Conservation (phyloP, 2,797 vertebrate species). For the Hoplostethus atlanticus region DNA sequence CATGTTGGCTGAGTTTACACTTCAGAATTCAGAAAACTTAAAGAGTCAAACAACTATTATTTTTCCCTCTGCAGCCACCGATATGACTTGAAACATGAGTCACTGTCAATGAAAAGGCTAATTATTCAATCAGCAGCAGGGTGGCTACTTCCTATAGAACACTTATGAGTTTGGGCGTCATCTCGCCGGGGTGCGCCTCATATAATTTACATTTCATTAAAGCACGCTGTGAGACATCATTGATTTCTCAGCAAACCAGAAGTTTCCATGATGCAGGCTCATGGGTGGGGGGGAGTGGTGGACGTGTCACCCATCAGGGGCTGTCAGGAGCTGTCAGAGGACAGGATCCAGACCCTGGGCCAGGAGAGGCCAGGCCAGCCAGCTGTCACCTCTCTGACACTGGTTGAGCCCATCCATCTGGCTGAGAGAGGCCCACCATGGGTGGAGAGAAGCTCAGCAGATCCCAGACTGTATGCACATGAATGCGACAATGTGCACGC, state of each 20-base stretch:
- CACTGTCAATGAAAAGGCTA: conserved; percentile 59
- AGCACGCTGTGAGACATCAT: conserved; percentile 70
- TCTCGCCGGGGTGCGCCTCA: conserved; percentile 72
- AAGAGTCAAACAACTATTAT: conserved; percentile 31
- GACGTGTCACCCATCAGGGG: conserved; percentile 76
- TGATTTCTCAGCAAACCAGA: conserved; percentile 61
- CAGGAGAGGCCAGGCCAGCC: conserved; percentile 77
- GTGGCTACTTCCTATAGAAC: conserved; percentile 67
- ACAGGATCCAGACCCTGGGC: conserved; percentile 80
- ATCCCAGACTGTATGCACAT: conserved; percentile 53
- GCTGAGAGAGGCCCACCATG: conserved; percentile 75
- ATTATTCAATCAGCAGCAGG: conserved; percentile 70
- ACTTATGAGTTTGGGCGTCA: conserved; percentile 67
- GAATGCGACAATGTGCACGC: conserved; percentile 49
- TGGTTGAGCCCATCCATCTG: conserved; percentile 85
- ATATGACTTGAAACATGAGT: conserved; percentile 48
- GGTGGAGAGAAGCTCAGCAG: conserved; percentile 69
- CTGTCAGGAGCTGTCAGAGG: conserved; percentile 81
- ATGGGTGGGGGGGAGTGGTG: conserved; percentile 41
- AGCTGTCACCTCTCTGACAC: conserved; percentile 84
- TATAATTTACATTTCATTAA: conserved; percentile 80
- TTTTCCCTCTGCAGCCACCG: conserved; percentile 42
- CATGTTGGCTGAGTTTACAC: conserved; percentile 39
- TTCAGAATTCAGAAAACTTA: background rate
- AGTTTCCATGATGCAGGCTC: conserved; percentile 77